These are phyloP conservation scores for Telmatochromis bifrenatus DNA, from an alignment of 2,113 vertebrate genomes.

Conservation along the genomic window DNA sequence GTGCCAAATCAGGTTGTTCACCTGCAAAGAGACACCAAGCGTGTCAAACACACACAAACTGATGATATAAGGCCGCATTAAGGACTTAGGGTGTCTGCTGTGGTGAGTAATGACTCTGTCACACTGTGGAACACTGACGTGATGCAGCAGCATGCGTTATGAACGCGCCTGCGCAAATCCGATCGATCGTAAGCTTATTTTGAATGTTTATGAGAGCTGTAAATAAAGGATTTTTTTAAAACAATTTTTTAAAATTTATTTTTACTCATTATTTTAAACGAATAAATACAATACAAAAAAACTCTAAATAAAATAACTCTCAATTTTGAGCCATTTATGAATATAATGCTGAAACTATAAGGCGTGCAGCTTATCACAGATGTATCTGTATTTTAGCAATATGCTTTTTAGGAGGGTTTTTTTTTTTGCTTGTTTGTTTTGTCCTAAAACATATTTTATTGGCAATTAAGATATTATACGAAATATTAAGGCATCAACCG, in stretches of 20 bases:
- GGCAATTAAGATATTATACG: neutral
- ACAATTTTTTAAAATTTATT: neutral
- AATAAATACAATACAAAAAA: neutral
- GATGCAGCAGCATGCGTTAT: neutral
- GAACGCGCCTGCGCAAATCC: neutral
- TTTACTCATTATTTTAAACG: neutral
- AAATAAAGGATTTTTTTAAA: neutral
- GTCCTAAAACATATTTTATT: neutral
- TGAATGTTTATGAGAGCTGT: neutral
- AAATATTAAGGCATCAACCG: neutral
- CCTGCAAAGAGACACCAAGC: slow-evolving; percentile 66
- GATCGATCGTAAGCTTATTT: neutral
- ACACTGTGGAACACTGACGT: neutral
- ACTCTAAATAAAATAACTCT: neutral
- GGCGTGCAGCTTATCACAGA: neutral
- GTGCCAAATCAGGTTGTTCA: slow-evolving; percentile 98
- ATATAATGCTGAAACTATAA: neutral
- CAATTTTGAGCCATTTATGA: neutral
- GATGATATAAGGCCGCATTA: neutral
- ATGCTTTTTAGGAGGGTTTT: neutral
- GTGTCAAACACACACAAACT: neutral
- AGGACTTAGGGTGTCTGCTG: neutral
- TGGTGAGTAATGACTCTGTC: neutral
- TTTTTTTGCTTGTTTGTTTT: neutral
- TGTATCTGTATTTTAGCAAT: neutral